phyloP scores from a whole-genome alignment of 1,140 invertebrate species.

The Episyrphus balteatus region DNA sequence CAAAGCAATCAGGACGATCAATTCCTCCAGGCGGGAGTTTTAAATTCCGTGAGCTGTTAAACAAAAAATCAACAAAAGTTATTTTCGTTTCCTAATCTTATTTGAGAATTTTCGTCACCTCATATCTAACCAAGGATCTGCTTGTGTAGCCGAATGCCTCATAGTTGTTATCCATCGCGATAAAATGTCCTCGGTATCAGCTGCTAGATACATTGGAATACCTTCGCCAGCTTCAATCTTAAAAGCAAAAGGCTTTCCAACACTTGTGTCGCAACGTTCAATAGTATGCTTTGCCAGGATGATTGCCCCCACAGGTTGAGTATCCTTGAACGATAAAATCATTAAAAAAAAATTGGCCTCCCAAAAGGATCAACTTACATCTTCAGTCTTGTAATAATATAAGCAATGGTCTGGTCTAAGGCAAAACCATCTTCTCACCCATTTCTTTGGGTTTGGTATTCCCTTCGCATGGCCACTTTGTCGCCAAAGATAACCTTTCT shows the following conservation, averaged over 20 bases:
- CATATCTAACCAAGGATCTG: slow-evolving; percentile 66
- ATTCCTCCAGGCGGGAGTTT: slow-evolving; percentile 60
- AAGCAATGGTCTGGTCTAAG: slow-evolving; percentile 85
- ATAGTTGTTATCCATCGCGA: slow-evolving; percentile 66
- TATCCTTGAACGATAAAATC: slow-evolving; percentile 47
- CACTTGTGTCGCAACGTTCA: slow-evolving; percentile 32
- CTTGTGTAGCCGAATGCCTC: slow-evolving; percentile 50
- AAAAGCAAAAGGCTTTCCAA: slow-evolving; percentile 48
- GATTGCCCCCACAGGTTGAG: slow-evolving; percentile 79
- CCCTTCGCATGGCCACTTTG: slow-evolving; percentile 46
- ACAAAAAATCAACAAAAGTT: neutral
- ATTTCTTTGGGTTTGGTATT: slow-evolving; percentile 49
- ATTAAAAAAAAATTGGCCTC: neutral
- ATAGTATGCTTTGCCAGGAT: slow-evolving; percentile 76
- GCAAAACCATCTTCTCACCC: slow-evolving; percentile 85
- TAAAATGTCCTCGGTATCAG: slow-evolving; percentile 62
- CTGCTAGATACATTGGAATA: slow-evolving; percentile 67
- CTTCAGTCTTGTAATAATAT: slow-evolving; percentile 89
- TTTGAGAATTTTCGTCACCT: slow-evolving; percentile 20
- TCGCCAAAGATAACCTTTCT: slow-evolving; percentile 70
- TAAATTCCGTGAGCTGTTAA: slow-evolving; percentile 47
- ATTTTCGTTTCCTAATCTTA: neutral
- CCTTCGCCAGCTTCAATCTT: slow-evolving; percentile 65
- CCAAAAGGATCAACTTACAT: slow-evolving; percentile 46
- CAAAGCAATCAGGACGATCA: slow-evolving; percentile 76